Evolutionary conservation across 2,113 vertebrate genomes (phyloP).

Genomic region (Recurvirostra avosetta): DNA sequence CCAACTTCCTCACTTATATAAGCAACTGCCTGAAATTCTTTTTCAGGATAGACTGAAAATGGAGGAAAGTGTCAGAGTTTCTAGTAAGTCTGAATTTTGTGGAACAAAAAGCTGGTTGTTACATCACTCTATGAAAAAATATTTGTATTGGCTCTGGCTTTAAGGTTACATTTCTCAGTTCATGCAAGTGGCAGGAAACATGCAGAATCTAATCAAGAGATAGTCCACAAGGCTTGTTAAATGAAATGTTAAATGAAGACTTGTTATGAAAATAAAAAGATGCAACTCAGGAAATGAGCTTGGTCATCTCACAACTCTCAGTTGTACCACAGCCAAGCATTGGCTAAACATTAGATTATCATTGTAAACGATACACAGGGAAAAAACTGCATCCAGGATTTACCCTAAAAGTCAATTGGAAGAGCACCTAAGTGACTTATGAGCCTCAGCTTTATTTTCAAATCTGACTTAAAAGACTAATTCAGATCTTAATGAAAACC

Average conservation of each 20-base stretch:
- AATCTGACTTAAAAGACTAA: neutral
- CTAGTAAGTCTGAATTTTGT: neutral
- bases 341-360: neutral
- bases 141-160: slow-evolving; percentile 56
- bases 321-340: neutral
- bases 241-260: slow-evolving; percentile 36
- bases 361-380: neutral
- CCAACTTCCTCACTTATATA: neutral
- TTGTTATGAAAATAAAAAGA: slow-evolving; percentile 48
- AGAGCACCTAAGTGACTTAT: neutral
- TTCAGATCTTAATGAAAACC: neutral
- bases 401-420: neutral
- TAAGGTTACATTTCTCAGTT: slow-evolving; percentile 38
- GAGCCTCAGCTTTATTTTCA: neutral
- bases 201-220: slow-evolving; percentile 45
- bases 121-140: slow-evolving; percentile 16
- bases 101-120: slow-evolving; percentile 32
- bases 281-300: slow-evolving; percentile 50
- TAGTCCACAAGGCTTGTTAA: slow-evolving; percentile 28
- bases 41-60: neutral
- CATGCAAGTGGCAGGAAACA: slow-evolving; percentile 39
- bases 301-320: slow-evolving; percentile 34
- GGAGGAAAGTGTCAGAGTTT: neutral
- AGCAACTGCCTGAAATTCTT: fast-evolving
- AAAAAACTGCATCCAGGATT: neutral